Conservation (phyloP, 2,888 invertebrate genomes). For the Hirudinaria manillensis region DNA sequence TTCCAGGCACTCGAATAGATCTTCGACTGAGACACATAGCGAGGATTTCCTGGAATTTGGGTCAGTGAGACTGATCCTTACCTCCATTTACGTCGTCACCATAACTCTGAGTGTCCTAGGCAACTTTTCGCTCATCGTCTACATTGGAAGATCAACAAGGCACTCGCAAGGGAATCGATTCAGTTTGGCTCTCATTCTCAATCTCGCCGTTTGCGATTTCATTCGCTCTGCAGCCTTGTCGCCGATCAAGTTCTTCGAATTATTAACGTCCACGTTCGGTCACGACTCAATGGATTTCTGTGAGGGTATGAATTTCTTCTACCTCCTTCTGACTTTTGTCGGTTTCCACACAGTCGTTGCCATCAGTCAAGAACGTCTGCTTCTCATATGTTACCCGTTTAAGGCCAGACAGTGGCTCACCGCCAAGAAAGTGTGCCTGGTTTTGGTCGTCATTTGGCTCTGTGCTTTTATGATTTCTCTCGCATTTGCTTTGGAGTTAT, state of each 20-base stretch:
- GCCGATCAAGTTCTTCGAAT: conserved; percentile 34
- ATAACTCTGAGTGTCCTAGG: conserved; percentile 33
- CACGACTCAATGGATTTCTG: conserved; percentile 31
- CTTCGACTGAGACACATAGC: background rate
- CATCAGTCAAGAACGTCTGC: conserved; percentile 38
- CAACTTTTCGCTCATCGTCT: conserved; percentile 36
- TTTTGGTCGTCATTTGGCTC: conserved; percentile 34
- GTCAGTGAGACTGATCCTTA: conserved; percentile 34
- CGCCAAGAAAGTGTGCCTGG: conserved; percentile 19
- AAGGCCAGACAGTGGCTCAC: conserved; percentile 35
- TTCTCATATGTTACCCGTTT: conserved; percentile 38
- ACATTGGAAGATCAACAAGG: conserved; percentile 28
- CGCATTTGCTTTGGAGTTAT: conserved; percentile 34
- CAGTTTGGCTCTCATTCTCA: conserved; percentile 32
- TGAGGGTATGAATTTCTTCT: conserved; percentile 32
- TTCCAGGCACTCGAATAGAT: no score
- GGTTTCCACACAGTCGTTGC: conserved; percentile 36
- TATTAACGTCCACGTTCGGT: conserved; percentile 29
- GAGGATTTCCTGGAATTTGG: conserved; percentile 35
- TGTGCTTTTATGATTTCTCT: conserved; percentile 29
- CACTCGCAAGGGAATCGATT: conserved; percentile 34
- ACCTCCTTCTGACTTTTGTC: conserved; percentile 32
- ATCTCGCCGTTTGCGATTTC: conserved; percentile 38
- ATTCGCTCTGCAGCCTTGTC: conserved; percentile 28
- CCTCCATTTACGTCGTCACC: conserved; percentile 33